Base-by-base conservation (phyloP, 2,797 vertebrate species). In the Scolopax bukidnonensis region DNA sequence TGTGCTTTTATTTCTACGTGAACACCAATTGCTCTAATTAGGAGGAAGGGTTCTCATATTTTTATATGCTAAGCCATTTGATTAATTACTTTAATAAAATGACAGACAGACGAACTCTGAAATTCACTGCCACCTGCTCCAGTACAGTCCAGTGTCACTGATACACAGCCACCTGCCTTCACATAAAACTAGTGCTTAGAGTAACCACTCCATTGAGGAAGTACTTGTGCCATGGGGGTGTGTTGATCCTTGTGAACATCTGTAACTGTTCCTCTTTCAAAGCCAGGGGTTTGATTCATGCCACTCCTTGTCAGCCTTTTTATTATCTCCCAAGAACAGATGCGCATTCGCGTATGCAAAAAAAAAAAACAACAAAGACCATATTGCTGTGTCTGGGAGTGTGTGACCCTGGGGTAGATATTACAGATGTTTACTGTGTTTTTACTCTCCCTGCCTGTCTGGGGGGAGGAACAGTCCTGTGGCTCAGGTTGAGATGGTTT, bases 11-110 rank as follows among this genome's bases (percentile, higher is more conserved):
- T 87, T 91, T 85, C 40, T 82, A 64, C 50, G 16, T 41, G 48
- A 83, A 76, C 67, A 70, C 36, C 91, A 91, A 73, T 28, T 11
- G 47, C 45, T 81, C 59, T 92, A 23, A 79, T 74, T 83, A 90
- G 67, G 51, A 77, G 77, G 83, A 41, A 90, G 38, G 16, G 45
- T 89, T 93, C 79, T 68, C 78, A 67, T 95, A 88, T 94, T 97
- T 97, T 95, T 97, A 73, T 93, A 95, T 38, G 67, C 76, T 88
- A 91, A 92, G 51, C 57, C 51, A n/a, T 93, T 89, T 87, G 77
- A 84, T 93, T 69, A 93, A 88, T 95, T 95, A 76, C 33, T 92
- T 93, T 71, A 95, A 67, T 93, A 88, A 75, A 89, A n/a, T 12
- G 50, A 70, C 67, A 73, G 61, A 77, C 60, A 63, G 40, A 81